Evolutionary conservation across 2,888 invertebrate genomes (phyloP).

Genomic region (Sicus ferrugineus): DNA sequence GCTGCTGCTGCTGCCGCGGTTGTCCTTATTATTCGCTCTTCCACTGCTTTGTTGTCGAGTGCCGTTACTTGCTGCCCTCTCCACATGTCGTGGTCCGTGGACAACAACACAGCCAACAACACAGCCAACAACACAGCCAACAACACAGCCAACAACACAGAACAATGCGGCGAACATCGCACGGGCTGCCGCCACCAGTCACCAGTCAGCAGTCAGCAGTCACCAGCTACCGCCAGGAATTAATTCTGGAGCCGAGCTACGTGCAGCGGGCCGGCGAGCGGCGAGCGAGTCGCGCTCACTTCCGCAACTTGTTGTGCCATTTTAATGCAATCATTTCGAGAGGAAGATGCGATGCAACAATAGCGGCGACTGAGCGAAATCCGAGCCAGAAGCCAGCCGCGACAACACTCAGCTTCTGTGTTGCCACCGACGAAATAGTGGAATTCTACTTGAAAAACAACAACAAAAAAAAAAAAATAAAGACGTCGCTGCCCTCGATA

Average conservation of each 20-base stretch:
- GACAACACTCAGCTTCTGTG: too few relatives aligned
- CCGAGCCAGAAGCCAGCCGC: too few relatives aligned
- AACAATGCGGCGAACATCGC: too few relatives aligned
- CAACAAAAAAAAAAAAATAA: too few relatives aligned
- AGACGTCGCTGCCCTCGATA: too few relatives aligned
- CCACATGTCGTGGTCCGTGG: neutral
- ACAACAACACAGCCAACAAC: too few relatives aligned
- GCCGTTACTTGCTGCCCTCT: neutral
- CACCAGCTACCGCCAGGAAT: slow-evolving; percentile 18
- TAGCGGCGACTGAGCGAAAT: neutral
- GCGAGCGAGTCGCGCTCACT: too few relatives aligned
- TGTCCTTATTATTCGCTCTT: neutral
- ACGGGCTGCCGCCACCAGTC: neutral
- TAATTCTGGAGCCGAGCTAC: neutral
- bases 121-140: too few relatives aligned
- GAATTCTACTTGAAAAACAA: too few relatives aligned
- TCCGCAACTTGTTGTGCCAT: neutral
- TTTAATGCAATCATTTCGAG: neutral
- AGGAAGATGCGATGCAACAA: neutral
- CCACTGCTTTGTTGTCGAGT: neutral
- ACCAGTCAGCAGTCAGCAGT: neutral
- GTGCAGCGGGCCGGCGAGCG: neutral
- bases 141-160: too few relatives aligned
- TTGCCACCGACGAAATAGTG: too few relatives aligned
- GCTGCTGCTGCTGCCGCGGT: neutral